These are phyloP conservation scores for Lobophora halterata DNA, from an alignment of 2,888 invertebrate species.

Conservation along the genomic window DNA sequence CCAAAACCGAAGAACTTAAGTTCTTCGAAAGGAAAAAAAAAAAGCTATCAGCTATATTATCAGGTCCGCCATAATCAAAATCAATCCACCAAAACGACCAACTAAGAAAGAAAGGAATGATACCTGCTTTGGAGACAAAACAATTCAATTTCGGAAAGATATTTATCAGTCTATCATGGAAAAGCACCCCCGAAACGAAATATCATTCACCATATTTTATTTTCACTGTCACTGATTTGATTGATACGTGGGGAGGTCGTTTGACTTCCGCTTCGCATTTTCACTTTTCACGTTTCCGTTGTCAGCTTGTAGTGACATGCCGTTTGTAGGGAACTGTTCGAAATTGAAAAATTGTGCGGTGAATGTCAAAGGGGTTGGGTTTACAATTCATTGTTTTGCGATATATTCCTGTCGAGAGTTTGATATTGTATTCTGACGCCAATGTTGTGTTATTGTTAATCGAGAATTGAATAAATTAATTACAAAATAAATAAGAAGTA, in stretches of 20 bases:
- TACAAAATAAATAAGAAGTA: no score
- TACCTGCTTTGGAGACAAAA: no score
- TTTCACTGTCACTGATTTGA: constrained; percentile 28
- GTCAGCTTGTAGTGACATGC: constrained; percentile 17
- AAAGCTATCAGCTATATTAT: no score
- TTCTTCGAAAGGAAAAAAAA: no score
- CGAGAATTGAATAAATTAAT: no score
- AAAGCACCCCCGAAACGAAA: constrained; percentile 6
- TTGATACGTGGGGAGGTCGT: constrained; percentile 39
- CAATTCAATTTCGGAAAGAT: no score
- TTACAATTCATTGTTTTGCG: constrained; percentile 15
- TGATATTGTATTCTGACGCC: neutral
- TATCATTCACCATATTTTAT: constrained; percentile 26
- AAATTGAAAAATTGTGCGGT: constrained; percentile 20
- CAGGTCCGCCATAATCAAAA: no score
- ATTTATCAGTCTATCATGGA: no score
- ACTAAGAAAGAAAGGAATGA: no score
- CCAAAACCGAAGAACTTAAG: no score
- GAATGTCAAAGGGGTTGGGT: constrained; percentile 17
- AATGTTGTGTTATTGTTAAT: no score
- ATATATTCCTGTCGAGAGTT: neutral
- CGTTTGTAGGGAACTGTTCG: constrained; percentile 9
- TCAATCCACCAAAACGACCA: neutral
- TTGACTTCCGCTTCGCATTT: constrained; percentile 42
- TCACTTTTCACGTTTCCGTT: constrained; percentile 42